phyloP scores from a whole-genome alignment of 92 coral and sea anemone species.

The Palythoa caribaeorum region DNA sequence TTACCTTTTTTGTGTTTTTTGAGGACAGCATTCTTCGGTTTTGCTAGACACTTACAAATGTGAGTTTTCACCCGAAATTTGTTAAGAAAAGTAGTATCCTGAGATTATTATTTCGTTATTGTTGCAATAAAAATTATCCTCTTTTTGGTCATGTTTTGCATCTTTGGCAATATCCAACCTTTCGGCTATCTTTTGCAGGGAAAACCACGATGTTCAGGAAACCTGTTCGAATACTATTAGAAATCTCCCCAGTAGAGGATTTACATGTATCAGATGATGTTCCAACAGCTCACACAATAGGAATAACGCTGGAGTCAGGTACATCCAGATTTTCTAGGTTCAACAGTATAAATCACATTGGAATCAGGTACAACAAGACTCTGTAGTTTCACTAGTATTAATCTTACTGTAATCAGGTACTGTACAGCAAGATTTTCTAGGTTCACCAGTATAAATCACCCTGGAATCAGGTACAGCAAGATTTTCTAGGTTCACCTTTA shows the following conservation, averaged over 20 bases:
- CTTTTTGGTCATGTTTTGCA: not conserved
- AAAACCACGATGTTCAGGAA: constrained; percentile 89
- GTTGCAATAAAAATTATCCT: no score
- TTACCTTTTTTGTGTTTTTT: no score
- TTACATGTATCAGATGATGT: constrained; percentile 41
- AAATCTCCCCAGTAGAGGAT: constrained; percentile 72
- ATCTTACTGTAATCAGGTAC: no score
- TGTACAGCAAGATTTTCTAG: no score
- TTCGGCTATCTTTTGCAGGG: constrained; percentile 47
- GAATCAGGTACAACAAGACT: not conserved
- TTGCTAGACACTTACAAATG: no score
- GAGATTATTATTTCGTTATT: no score
- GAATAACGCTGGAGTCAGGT: constrained; percentile 92
- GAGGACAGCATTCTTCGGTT: no score
- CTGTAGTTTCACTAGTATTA: no score
- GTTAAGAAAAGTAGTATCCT: no score
- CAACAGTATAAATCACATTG: no score
- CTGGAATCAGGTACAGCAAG: not conserved
- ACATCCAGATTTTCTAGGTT: not conserved
- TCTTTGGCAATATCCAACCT: not conserved
- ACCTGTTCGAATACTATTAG: constrained; percentile 81
- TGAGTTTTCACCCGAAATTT: no score
- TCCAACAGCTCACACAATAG: constrained; percentile 76
- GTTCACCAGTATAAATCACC: not conserved
- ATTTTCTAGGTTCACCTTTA: not conserved